Conservation (phyloP, 2,797 vertebrate genomes). For the Chelonia mydas region DNA sequence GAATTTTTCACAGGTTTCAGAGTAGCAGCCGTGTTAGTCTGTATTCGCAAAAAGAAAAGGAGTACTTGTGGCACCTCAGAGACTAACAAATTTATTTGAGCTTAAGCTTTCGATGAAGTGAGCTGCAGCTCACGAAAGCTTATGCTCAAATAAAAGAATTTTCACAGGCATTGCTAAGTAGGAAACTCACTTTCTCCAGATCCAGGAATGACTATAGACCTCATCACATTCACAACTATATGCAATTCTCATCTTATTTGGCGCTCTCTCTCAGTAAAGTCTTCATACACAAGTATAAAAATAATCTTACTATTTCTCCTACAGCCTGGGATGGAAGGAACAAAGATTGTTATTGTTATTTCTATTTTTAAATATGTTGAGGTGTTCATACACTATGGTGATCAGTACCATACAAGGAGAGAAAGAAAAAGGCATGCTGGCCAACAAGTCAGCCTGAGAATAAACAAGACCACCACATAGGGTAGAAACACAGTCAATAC, state of each 20-base stretch:
- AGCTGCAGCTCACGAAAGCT: too few relatives aligned
- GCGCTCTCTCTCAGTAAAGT: neutral
- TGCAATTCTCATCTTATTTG: neutral
- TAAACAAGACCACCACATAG: neutral
- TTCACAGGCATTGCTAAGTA: slow-evolving; percentile 9
- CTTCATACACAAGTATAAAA: neutral
- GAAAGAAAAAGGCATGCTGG: slow-evolving; percentile 33
- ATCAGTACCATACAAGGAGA: slow-evolving; percentile 66
- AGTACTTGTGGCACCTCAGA: too few relatives aligned
- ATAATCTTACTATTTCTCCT: neutral
- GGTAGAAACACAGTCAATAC: neutral
- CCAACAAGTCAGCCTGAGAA: neutral
- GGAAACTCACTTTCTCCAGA: neutral
- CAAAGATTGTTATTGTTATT: slow-evolving; percentile 50
- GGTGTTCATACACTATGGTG: slow-evolving; percentile 47
- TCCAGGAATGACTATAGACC: slow-evolving; percentile 13
- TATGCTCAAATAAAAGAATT: neutral
- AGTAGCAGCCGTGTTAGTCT: too few relatives aligned
- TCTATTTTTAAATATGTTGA: slow-evolving; percentile 69
- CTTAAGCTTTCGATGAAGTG: too few relatives aligned
- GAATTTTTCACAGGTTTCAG: neutral
- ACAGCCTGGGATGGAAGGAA: neutral
- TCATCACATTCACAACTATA: neutral
- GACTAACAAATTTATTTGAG: too few relatives aligned
- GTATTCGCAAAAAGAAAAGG: too few relatives aligned